These are phyloP conservation scores for Sarcophaga caerulescens DNA, from an alignment of 2,888 invertebrate genomes.

Conservation along the genomic window DNA sequence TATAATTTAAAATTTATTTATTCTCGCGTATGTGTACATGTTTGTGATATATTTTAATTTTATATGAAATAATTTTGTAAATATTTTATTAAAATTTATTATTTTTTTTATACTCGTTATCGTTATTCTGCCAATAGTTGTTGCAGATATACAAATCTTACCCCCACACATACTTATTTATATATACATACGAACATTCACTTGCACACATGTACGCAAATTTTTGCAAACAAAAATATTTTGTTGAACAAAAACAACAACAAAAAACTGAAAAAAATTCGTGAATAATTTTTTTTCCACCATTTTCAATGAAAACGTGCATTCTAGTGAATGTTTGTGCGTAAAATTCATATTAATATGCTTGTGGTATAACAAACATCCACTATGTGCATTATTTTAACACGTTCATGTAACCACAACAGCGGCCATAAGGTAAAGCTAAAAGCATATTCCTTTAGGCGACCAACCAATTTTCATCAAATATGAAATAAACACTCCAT, in stretches of 20 bases:
- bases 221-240: slow-evolving; percentile 4
- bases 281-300: too few species aligned
- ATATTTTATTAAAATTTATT: slow-evolving; percentile 15
- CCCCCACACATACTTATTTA: background rate
- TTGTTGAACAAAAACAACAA: background rate
- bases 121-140: slow-evolving; percentile 9
- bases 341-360: slow-evolving; percentile 25
- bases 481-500: too few species aligned
- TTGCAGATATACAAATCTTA: background rate
- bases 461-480: slow-evolving; percentile 7
- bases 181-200: background rate
- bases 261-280: too few species aligned
- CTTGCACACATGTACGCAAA: background rate
- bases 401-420: slow-evolving; percentile 50
- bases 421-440: slow-evolving; percentile 24
- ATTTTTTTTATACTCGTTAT: slow-evolving; percentile 13
- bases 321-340: slow-evolving; percentile 12
- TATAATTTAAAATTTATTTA: too few species aligned
- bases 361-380: slow-evolving; percentile 32
- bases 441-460: background rate
- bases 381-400: slow-evolving; percentile 28
- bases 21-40: background rate
- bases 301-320: background rate
- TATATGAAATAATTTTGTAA: background rate
- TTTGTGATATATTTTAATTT: background rate